A percentile compares a stretch with the other conserved stretches of the same genome.
These are phyloP conservation scores for Caenorhabditis inopinata DNA, from an alignment of 1,140 invertebrate species.

Conservation along the genomic window DNA sequence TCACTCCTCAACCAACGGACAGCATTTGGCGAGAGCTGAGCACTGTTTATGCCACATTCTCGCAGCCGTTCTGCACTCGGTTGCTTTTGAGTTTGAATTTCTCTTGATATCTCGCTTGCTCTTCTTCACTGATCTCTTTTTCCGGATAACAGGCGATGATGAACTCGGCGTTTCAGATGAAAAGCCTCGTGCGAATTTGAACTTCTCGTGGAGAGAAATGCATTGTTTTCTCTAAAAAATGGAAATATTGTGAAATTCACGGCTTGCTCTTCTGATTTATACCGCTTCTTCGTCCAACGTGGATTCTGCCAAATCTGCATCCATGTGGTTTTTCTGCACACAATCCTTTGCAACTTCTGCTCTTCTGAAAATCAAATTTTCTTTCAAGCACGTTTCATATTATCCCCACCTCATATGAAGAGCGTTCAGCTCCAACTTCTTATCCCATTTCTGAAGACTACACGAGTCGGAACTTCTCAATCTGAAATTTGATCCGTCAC, in stretches of 20 bases:
- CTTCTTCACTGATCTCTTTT: neutral
- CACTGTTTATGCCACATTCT: conserved; percentile 40
- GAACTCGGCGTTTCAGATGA: neutral
- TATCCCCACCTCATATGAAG: conserved; percentile 19
- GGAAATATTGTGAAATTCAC: neutral
- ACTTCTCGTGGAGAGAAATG: conserved; percentile 16
- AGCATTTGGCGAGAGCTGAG: conserved; percentile 37
- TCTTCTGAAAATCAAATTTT: neutral
- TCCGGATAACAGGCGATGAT: neutral
- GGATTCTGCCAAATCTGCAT: neutral
- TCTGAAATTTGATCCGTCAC: neutral
- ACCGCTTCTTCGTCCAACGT: neutral
- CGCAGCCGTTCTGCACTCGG: conserved; percentile 29
- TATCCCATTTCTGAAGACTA: conserved; percentile 31
- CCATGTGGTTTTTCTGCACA: conserved; percentile 34
- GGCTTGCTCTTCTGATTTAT: neutral
- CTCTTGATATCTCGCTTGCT: neutral
- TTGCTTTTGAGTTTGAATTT: neutral
- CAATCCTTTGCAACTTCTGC: conserved; percentile 30
- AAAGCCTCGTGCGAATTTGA: neutral
- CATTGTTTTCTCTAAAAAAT: neutral
- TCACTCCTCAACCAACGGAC: conserved; percentile 42
- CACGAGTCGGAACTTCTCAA: conserved; percentile 7
- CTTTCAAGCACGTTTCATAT: too few species aligned
- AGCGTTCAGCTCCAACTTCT: conserved; percentile 40